Evolutionary conservation across 2,797 vertebrate species (phyloP).

Genomic region (Siniperca scherzeri): DNA sequence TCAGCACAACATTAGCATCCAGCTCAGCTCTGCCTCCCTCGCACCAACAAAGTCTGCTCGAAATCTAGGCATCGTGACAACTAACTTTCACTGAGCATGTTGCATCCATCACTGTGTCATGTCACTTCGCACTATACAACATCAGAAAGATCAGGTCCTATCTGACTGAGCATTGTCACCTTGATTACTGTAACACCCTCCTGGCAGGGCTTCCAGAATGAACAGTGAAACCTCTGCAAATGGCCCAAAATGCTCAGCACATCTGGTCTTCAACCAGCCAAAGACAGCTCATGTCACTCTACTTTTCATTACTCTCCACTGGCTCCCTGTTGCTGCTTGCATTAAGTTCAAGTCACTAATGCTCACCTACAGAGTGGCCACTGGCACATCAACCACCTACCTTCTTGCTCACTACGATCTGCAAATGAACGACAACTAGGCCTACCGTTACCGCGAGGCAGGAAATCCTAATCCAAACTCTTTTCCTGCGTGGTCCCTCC

Average conservation of each 20-base stretch:
- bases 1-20: no score
- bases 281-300: not conserved
- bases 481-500: not conserved
- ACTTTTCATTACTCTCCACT: not conserved
- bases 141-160: not conserved
- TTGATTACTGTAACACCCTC: not conserved
- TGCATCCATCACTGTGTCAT: not conserved
- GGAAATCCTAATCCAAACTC: not conserved
- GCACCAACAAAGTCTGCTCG: not conserved
- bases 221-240: not conserved
- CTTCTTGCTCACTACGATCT: no score
- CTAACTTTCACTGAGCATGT: no score
- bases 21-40: not conserved
- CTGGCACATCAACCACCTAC: not conserved
- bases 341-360: not conserved
- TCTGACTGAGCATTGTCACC: not conserved
- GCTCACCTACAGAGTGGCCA: not conserved
- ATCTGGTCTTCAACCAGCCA: not conserved
- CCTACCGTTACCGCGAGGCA: not conserved
- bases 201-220: not conserved
- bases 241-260: not conserved
- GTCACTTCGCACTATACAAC: not conserved
- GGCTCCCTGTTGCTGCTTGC: not conserved
- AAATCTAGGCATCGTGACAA: not conserved
- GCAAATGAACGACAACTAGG: not conserved